These are phyloP conservation scores for Papilio glaucus DNA, from an alignment of 1,140 invertebrate species.

Conservation along the genomic window DNA sequence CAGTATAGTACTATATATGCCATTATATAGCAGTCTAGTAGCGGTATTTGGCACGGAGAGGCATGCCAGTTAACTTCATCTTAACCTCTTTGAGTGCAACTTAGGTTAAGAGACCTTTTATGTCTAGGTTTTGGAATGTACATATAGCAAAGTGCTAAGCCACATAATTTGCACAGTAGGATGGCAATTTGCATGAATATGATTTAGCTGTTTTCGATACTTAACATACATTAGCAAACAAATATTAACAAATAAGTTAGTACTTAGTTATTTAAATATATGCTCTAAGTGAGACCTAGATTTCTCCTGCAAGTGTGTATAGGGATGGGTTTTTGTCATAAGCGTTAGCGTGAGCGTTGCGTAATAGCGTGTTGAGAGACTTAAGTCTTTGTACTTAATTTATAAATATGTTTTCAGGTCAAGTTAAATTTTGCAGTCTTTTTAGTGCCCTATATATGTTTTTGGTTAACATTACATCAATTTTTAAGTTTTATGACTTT, in stretches of 20 bases:
- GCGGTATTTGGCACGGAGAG: no score
- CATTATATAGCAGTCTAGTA: no score
- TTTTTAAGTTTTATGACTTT: neutral
- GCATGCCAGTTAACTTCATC: neutral
- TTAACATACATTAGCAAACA: neutral
- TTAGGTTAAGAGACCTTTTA: neutral
- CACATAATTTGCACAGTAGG: neutral
- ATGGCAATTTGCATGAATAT: neutral
- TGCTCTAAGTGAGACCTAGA: conserved; percentile 8
- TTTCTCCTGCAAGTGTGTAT: neutral
- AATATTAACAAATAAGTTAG: conserved; percentile 18
- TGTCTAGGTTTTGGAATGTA: neutral
- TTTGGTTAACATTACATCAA: no score
- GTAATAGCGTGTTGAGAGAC: neutral
- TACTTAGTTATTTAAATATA: conserved; percentile 14
- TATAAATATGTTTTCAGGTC: neutral
- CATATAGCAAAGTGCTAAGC: neutral
- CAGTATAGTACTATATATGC: no score
- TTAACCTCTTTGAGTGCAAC: neutral
- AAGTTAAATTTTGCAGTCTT: conserved; percentile 8
- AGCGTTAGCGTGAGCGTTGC: neutral
- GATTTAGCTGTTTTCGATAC: neutral
- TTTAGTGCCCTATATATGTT: neutral
- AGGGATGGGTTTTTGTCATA: neutral
- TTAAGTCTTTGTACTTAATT: conserved; percentile 2